Evolutionary conservation across 2,888 invertebrate species (phyloP), one percentile per base, ranked within the genome.

Genomic region (Nycteola revayana): DNA sequence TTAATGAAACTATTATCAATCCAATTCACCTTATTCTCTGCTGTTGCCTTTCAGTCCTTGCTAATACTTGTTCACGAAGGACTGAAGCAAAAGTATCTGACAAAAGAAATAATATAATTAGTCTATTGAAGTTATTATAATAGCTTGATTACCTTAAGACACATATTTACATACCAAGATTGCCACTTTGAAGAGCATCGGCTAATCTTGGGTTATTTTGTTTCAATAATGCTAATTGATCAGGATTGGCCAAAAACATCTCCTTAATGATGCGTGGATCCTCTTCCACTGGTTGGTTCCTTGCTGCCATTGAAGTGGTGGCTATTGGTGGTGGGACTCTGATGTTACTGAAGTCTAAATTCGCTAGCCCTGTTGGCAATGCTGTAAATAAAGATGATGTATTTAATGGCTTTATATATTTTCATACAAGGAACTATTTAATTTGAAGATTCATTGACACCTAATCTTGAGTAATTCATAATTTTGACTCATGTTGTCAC

Each of bases 161-260:
- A 21, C 21, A 9, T 18, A 17, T 10, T 6, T 21, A 45, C 79
- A 69, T 78, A 94, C 94, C 95, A 51, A 95, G 90, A 75, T 94
- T 94, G 11, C 96, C 97, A 59, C 94, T 95, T 1, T 95, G 89
- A 11, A 98, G 81, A 9, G 98, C 98, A 75, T 98, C 98, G 6
- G 98, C 98, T 38, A 98, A 83, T 50, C 94, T 90, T 3, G 98
- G 96, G 88, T 98, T 98, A 66, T 98, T 96, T 75, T 98, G 97
- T 71, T 96, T 96, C 4, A 98, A 87, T 38, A 98, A 75, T 1
- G 98, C 94, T 36, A 98, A 82, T 70, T 98, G 96, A 68, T 97
- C 96, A 0, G 98, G 98, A 80, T 96, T 96, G 14, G 94, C 93
- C 25, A 96, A 77, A 60, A 97, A 94, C 94, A 96, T 94, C 64